These are phyloP conservation scores for Tenebrosternarchus preto DNA, from an alignment of 2,113 vertebrate genomes.

Conservation along the genomic window DNA sequence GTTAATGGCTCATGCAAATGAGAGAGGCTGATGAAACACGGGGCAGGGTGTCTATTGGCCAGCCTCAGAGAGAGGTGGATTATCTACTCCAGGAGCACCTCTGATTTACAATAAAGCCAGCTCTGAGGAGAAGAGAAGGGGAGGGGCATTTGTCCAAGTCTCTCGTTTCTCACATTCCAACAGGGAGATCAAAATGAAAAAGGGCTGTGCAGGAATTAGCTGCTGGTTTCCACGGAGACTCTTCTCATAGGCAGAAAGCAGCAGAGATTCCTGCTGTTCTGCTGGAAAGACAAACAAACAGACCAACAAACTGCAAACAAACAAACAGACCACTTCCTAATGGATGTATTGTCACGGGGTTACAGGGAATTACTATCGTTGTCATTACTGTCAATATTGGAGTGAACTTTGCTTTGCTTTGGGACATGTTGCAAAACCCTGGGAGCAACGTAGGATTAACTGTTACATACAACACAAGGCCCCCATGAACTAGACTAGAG, in stretches of 20 bases:
- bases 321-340: no score
- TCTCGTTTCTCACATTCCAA: not conserved
- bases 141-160: not conserved
- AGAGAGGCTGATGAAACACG: conserved; percentile 30
- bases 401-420: no score
- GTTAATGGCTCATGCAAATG: conserved; percentile 39
- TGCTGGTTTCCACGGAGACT: not conserved
- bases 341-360: no score
- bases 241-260: not conserved
- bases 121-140: not conserved
- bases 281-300: no score
- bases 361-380: not conserved
- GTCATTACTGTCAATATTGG: not conserved
- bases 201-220: not conserved
- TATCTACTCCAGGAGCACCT: not conserved
- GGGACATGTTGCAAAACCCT: not conserved
- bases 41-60: not conserved
- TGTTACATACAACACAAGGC: not conserved
- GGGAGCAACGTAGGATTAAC: not conserved
- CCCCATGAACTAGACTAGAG: not conserved
- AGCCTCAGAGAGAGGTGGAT: not conserved
- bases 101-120: not conserved
- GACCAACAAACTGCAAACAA: no score
- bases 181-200: not conserved
- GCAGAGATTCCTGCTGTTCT: not conserved